A percentile compares a stretch with the other conserved stretches of the same genome.
Evolutionary conservation across 1,140 invertebrate species (phyloP).

Genomic region (Halictus rubicundus): DNA sequence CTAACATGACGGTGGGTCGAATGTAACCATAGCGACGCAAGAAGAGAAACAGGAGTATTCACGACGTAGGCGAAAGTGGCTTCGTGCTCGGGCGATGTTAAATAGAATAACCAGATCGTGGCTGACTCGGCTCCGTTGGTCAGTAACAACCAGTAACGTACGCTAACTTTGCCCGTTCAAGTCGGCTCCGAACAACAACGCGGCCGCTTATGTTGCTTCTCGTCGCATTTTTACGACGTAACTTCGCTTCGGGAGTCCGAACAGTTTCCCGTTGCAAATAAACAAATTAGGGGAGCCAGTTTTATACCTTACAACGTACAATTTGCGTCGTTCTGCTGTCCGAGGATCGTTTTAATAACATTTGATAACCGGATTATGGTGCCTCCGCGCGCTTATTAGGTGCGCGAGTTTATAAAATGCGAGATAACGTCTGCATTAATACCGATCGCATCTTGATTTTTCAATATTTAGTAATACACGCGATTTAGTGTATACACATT

Average conservation of each 20-base stretch:
- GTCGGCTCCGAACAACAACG: constrained; percentile 29
- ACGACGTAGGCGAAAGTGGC: constrained; percentile 58
- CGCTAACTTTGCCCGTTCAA: constrained; percentile 31
- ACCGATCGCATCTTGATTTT: no score
- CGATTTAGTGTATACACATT: no score
- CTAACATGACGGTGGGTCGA: background rate
- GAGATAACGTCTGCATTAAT: no score
- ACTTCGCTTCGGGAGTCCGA: background rate
- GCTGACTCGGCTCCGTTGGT: constrained; percentile 45
- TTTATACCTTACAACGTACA: background rate
- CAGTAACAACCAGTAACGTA: constrained; percentile 54
- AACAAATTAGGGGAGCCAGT: background rate
- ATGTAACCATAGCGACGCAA: constrained; percentile 22
- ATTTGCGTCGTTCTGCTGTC: background rate
- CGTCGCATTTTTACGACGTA: no score
- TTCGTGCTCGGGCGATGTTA: constrained; percentile 58
- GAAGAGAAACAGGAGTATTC: constrained; percentile 40
- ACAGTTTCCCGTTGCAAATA: background rate
- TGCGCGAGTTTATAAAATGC: no score
- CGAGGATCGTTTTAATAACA: no score
- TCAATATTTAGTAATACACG: no score
- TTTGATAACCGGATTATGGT: no score
- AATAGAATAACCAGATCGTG: constrained; percentile 66
- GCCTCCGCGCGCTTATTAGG: no score
- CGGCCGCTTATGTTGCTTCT: background rate